Evolutionary conservation across 2,888 invertebrate genomes (phyloP).

Genomic region (Lamproptera curius): DNA sequence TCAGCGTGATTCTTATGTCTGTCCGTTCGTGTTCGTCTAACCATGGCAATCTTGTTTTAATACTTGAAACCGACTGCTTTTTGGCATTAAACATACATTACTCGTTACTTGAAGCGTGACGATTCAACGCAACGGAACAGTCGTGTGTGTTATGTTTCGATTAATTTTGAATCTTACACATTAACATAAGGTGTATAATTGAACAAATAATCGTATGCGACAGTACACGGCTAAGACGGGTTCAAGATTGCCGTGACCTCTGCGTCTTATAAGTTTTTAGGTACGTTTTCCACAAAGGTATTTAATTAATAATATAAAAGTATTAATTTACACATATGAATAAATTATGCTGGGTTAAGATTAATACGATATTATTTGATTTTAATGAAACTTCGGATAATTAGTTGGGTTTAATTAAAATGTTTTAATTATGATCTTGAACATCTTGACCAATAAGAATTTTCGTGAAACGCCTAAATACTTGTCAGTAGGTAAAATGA

Average conservation of each 20-base stretch:
- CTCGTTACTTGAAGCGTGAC: conserved; percentile 20
- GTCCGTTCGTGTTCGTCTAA: conserved; percentile 4
- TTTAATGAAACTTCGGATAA: too few relatives aligned
- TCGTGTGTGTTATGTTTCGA: conserved; percentile 4
- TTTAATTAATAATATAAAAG: too few relatives aligned
- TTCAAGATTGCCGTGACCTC: conserved; percentile 8
- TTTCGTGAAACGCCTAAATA: too few relatives aligned
- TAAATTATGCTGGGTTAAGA: too few relatives aligned
- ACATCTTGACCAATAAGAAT: too few relatives aligned
- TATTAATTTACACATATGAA: too few relatives aligned
- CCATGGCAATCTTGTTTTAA: conserved; percentile 16
- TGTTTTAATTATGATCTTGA: too few relatives aligned
- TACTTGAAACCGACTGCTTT: conserved; percentile 19
- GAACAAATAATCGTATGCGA: neutral
- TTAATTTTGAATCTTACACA: conserved; percentile 13
- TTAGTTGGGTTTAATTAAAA: too few relatives aligned
- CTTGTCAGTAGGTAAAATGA: too few relatives aligned
- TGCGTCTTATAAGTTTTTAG: neutral
- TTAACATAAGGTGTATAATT: conserved; percentile 9
- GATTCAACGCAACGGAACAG: conserved; percentile 2
- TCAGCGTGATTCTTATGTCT: neutral
- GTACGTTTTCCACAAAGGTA: neutral
- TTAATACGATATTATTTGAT: too few relatives aligned
- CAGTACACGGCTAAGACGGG: conserved; percentile 3
- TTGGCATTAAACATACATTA: conserved; percentile 26